Percentiles rank a stretch among this genome's conserved stretches.
These are phyloP conservation scores for Rynchops niger DNA, from an alignment of 2,113 vertebrate species.

Conservation along the genomic window DNA sequence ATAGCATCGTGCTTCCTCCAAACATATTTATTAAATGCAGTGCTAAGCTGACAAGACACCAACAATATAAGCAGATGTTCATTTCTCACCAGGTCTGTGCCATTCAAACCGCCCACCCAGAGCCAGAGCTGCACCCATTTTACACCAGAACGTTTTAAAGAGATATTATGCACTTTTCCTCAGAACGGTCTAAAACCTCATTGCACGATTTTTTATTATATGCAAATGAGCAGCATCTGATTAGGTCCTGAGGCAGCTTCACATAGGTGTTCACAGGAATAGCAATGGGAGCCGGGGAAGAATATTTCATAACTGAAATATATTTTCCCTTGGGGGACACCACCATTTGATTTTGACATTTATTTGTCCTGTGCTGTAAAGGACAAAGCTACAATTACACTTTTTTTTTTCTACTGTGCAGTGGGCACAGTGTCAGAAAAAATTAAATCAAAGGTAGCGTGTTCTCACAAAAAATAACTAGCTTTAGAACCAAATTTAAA, in stretches of 20 bases:
- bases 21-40: constrained; percentile 40
- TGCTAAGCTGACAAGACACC: constrained; percentile 45
- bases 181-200: constrained; percentile 60
- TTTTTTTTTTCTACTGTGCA: constrained; percentile 63
- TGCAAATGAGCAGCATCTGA: constrained; percentile 79
- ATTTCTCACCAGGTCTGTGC: constrained; percentile 12
- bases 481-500: constrained; percentile 57
- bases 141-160: constrained; percentile 51
- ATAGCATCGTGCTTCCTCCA: neutral
- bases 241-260: constrained; percentile 82
- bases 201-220: constrained; percentile 76
- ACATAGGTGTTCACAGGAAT: constrained; percentile 77
- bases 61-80: constrained; percentile 18
- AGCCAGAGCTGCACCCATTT: constrained; percentile 5
- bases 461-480: constrained; percentile 57
- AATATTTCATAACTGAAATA: constrained; percentile 78
- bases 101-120: neutral
- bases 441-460: constrained; percentile 73
- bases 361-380: constrained; percentile 84
- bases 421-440: constrained; percentile 74
- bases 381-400: constrained; percentile 81
- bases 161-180: constrained; percentile 44
- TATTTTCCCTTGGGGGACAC: constrained; percentile 75
- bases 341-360: constrained; percentile 85
- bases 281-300: constrained; percentile 68